Percentiles rank a stretch among this genome's conserved stretches.
Evolutionary conservation across 30 jellyfish, hydroid and myxozoan genomes (phyloP).

Genomic region (Aurelia sp.): DNA sequence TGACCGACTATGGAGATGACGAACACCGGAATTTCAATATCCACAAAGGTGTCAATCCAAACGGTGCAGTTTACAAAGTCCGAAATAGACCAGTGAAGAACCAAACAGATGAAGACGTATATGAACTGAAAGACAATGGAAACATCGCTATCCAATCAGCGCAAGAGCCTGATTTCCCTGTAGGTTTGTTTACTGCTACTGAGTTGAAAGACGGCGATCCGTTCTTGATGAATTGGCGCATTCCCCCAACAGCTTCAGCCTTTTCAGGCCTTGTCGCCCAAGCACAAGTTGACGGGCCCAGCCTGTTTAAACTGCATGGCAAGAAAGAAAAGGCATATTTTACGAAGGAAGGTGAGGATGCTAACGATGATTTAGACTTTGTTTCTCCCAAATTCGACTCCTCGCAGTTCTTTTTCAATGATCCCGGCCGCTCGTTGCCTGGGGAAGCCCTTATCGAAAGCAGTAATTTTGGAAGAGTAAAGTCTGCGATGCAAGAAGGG

Average conservation of each 20-base stretch:
- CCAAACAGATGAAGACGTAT: too few relatives aligned
- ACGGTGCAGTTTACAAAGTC: constrained; percentile 19
- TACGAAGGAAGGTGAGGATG: constrained; percentile 48
- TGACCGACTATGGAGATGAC: constrained; percentile 5
- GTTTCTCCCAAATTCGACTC: constrained; percentile 7
- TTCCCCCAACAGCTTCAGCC: constrained; percentile 51
- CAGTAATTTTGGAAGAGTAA: constrained; percentile 23
- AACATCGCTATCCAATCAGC: background rate
- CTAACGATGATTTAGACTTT: constrained; percentile 12
- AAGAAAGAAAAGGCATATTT: constrained; percentile 47
- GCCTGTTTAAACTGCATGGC: constrained; percentile 51
- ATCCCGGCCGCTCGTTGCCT: constrained; percentile 38
- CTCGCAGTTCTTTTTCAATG: constrained; percentile 25
- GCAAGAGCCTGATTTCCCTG: constrained; percentile 58
- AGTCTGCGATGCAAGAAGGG: constrained; percentile 6
- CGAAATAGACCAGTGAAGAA: constrained; percentile 1
- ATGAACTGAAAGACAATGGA: constrained; percentile 1
- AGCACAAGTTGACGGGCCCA: constrained; percentile 57
- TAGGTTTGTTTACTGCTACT: constrained; percentile 20
- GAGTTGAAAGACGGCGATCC: background rate
- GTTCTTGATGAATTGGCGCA: constrained; percentile 33
- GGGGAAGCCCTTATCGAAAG: constrained; percentile 49
- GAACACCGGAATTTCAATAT: background rate
- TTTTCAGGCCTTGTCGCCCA: constrained; percentile 38
- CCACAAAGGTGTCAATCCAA: constrained; percentile 17